A percentile compares a stretch with the other conserved stretches of the same genome.
phyloP scores from a whole-genome alignment of 2,888 invertebrate species.

The Pachydiplax longipennis region DNA sequence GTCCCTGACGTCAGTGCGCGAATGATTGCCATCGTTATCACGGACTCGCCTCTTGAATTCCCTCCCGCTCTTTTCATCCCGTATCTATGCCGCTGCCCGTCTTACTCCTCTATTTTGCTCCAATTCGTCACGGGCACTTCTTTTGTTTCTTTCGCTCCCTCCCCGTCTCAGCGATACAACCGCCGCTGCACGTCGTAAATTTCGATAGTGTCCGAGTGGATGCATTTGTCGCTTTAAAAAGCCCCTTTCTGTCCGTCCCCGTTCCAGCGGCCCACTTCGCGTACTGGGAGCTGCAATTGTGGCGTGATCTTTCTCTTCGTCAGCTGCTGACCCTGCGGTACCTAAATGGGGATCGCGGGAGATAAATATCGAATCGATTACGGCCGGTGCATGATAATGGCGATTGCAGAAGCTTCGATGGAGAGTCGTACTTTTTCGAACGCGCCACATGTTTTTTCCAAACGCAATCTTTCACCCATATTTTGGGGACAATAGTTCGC shows the following conservation, averaged over 20 bases:
- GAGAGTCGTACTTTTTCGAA: not conserved
- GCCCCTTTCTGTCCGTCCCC: too few species aligned
- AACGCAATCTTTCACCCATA: not conserved
- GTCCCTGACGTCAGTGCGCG: conserved; percentile 7
- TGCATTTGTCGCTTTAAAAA: too few species aligned
- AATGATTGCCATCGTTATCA: conserved; percentile 17
- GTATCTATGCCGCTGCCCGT: not conserved
- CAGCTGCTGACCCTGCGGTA: not conserved
- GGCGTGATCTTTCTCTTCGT: not conserved
- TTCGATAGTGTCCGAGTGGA: not conserved
- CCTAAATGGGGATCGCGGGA: not conserved
- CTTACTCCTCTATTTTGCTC: not conserved
- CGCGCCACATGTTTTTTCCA: not conserved
- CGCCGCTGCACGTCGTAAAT: not conserved
- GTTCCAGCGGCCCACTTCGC: too few species aligned
- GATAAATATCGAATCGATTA: not conserved
- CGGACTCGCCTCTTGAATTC: not conserved
- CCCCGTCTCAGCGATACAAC: not conserved
- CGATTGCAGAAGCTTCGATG: not conserved
- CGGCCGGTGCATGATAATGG: not conserved
- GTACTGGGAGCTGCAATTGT: not conserved
- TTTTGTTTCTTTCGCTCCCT: not conserved
- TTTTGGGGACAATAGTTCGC: not conserved
- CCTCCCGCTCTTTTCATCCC: not conserved
- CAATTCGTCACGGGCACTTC: not conserved